A percentile compares a stretch with the other conserved stretches of the same genome.
These are phyloP conservation scores for Pangasius mekongensis DNA, from an alignment of 2,797 vertebrate genomes.

Conservation along the genomic window DNA sequence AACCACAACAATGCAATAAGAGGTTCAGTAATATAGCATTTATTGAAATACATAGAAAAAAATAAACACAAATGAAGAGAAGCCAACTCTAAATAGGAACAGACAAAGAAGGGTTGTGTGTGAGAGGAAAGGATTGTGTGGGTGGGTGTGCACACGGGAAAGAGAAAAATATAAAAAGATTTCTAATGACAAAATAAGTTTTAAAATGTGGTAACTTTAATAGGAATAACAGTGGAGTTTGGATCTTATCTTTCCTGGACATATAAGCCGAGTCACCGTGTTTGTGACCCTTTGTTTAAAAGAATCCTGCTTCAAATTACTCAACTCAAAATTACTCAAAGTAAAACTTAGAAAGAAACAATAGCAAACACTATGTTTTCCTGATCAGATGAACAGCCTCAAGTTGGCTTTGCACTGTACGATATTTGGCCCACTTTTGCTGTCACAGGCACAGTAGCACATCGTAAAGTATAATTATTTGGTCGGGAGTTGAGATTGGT, in stretches of 20 bases:
- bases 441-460: too few relatives aligned
- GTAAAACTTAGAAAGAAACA: not conserved
- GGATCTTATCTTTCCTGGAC: not conserved
- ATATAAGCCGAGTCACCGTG: not conserved
- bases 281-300: not conserved
- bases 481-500: too few relatives aligned
- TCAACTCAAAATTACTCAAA: not conserved
- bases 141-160: not conserved
- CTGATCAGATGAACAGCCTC: not conserved
- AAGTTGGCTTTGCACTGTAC: not conserved
- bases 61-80: not conserved
- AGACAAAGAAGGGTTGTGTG: too few relatives aligned
- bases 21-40: too few relatives aligned
- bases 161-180: not conserved
- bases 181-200: not conserved
- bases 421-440: not conserved
- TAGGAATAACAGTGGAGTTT: not conserved
- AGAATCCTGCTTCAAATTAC: not conserved
- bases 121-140: not conserved
- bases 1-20: too few relatives aligned
- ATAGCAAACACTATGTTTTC: not conserved
- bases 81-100: too few relatives aligned
- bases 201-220: not conserved
- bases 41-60: too few relatives aligned
- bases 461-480: too few relatives aligned